Base-by-base conservation (phyloP, 2,888 invertebrate genomes). In the Scaptomyza polygonia region DNA sequence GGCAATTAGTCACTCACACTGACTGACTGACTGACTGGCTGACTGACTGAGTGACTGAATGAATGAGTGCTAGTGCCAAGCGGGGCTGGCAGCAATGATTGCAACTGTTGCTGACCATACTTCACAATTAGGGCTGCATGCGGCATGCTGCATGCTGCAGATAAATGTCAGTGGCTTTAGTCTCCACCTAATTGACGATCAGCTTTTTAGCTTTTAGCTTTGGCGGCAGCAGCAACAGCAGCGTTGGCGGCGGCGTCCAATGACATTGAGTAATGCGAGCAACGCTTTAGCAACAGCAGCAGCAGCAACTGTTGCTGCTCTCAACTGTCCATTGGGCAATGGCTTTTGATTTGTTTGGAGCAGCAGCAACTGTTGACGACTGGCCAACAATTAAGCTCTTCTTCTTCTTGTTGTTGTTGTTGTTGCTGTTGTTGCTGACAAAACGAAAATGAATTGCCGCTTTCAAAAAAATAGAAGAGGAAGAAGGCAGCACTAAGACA, bases 221-320 rank as follows among this genome's bases (percentile, higher is more conserved):
- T 77, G 72, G 77, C 79, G 76, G 74, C 72, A 40, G 47, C 51
- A 21, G 32, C 39, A 27, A 42, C 79, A 71, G 65, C 79, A 70
- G 79, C 79, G 77, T 77, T 76, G 77, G 77, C 77, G 75, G 79
- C 79, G 75, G 79, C 79, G 47, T 58, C 55, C 79, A 72, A 63
- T 84, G 83, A 84, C 83, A 84, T 86, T 88, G 88, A 84, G 87
- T 88, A 84, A 84, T 84, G 88, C 71, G 79, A 68, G 71, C 77
- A 67, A 72, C 67, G 72, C 77, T 76, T 77, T 66, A 67, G 36
- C 25, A 25, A 25, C 25, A 25, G 25, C 25, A 40, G 29, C 21
- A 21, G 43, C 45, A 42, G 30, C 51, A 48, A 51, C 43, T 43
- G 51, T 51, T 59, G 49, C 54, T 59, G 67, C 56, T 8, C 12